Conservation (phyloP, 2,113 vertebrate species). For the Donacobius atricapilla region DNA sequence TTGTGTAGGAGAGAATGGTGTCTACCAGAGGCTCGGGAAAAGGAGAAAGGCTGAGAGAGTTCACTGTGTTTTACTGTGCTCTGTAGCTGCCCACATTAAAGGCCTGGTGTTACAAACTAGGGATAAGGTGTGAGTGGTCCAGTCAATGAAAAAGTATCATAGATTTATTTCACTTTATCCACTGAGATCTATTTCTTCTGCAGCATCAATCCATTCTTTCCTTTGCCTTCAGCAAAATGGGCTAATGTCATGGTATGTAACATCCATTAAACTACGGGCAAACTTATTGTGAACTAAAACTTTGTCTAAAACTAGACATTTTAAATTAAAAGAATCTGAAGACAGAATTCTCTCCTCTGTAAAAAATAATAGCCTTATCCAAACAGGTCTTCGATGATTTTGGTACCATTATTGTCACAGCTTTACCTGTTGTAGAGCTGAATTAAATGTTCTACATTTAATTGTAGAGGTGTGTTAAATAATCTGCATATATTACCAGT, state of each 20-base stretch:
- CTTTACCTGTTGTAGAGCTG: neutral
- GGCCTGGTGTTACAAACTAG: neutral
- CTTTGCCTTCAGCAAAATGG: conserved; percentile 19
- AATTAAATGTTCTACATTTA: neutral
- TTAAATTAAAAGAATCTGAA: neutral
- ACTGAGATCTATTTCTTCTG: neutral
- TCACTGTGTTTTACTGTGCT: neutral
- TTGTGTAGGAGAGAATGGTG: neutral
- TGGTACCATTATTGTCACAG: neutral
- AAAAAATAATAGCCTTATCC: neutral
- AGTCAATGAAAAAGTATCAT: neutral
- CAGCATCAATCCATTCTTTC: neutral
- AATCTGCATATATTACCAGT: neutral
- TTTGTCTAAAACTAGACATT: conserved; percentile 16
- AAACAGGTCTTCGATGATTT: neutral
- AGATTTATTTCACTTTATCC: neutral
- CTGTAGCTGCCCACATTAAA: neutral
- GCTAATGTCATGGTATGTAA: neutral
- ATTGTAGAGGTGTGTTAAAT: neutral
- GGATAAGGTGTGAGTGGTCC: neutral
- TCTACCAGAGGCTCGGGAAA: neutral
- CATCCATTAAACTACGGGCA: conserved; percentile 27
- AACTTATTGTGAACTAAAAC: conserved; percentile 24
- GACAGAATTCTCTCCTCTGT: neutral
- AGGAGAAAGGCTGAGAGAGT: neutral